Evolutionary conservation across 2,113 vertebrate species (phyloP).

Genomic region (Pedionomus torquatus): DNA sequence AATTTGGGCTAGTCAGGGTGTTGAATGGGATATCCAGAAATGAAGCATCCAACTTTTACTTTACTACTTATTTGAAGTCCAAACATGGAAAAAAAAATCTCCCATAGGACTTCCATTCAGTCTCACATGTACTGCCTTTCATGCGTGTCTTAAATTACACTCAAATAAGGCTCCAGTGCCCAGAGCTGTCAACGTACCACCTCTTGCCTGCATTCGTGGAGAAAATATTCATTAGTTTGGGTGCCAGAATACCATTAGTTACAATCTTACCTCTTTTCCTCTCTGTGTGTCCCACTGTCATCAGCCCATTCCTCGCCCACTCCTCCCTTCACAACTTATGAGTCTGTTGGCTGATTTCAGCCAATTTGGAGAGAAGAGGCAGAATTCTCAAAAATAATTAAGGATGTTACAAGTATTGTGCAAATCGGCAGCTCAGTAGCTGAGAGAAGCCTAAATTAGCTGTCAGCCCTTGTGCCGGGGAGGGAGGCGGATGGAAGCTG

Average conservation of each 20-base stretch:
- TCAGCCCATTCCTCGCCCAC: accelerated
- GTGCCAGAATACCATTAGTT: conserved; percentile 18
- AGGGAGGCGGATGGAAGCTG: accelerated
- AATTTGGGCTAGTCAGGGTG: background rate
- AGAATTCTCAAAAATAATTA: background rate
- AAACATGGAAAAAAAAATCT: conserved; percentile 4
- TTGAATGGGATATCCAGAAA: background rate
- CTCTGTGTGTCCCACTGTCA: background rate
- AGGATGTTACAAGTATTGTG: background rate
- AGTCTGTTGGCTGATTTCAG: background rate
- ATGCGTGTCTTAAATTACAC: conserved; percentile 12
- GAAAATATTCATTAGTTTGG: background rate
- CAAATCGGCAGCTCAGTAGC: background rate
- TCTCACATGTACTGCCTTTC: background rate
- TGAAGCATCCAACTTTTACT: background rate
- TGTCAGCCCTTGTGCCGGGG: background rate
- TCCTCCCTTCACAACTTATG: background rate
- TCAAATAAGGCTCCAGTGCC: background rate
- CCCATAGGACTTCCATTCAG: background rate
- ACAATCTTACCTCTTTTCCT: background rate
- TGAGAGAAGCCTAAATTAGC: background rate
- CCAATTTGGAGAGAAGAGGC: background rate
- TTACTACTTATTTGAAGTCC: background rate
- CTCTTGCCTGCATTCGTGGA: background rate
- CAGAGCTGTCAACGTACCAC: background rate